A percentile compares a stretch with the other conserved stretches of the same genome.
Conservation (phyloP, 2,797 vertebrate species). For the Chloroceryle amazona region DNA sequence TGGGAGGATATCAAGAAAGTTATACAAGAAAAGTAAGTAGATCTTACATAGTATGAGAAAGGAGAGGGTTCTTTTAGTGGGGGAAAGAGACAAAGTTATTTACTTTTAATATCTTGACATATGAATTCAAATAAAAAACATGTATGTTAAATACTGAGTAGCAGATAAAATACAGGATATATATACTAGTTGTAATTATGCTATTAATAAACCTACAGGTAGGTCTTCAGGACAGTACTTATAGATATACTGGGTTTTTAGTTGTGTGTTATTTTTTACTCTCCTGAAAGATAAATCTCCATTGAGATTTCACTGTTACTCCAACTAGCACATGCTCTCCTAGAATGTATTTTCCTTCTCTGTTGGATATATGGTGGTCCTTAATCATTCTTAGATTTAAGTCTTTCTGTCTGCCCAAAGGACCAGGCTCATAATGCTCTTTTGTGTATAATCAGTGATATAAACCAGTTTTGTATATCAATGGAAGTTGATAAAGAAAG, state of each 20-base stretch:
- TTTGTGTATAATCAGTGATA: not conserved
- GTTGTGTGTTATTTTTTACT: not conserved
- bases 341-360: not conserved
- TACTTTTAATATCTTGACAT: not conserved
- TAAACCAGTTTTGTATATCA: not conserved
- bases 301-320: not conserved
- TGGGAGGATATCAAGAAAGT: conserved; percentile 89
- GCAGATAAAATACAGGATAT: not conserved
- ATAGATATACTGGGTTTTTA: not conserved
- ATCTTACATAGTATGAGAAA: not conserved
- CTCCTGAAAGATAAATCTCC: not conserved
- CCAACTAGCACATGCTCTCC: not conserved
- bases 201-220: not conserved
- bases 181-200: not conserved
- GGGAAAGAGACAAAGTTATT: not conserved
- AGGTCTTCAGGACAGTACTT: not conserved
- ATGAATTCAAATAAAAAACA: not conserved
- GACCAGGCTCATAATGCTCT: not conserved
- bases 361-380: not conserved
- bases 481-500: not conserved
- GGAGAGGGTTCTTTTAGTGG: not conserved
- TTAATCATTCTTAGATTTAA: not conserved
- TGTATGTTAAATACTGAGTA: not conserved
- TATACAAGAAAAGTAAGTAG: conserved; percentile 88
- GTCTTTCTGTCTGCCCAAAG: not conserved